phyloP scores from a whole-genome alignment of 64 coral and sea anemone genomes.

The Orbicella faveolata region DNA sequence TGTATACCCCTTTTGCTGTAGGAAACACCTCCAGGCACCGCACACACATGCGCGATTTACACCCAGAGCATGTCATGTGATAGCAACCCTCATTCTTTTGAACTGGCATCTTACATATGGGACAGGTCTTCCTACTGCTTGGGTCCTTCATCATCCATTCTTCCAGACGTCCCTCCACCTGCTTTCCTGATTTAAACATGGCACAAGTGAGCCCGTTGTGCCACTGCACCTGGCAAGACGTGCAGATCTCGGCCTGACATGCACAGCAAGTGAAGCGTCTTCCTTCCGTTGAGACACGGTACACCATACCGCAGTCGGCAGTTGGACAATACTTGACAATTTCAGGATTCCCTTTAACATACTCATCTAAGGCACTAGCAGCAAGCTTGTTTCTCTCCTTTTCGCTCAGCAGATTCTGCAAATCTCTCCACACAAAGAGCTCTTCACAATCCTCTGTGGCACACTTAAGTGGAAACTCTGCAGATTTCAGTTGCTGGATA shows the following conservation, averaged over 20 bases:
- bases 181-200: slow-evolving; percentile 61
- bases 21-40: slow-evolving; percentile 56
- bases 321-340: slow-evolving; percentile 74
- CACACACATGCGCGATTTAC: slow-evolving; percentile 67
- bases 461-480: slow-evolving; percentile 69
- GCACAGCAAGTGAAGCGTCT: slow-evolving; percentile 57
- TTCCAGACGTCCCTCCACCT: slow-evolving; percentile 40
- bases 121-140: slow-evolving; percentile 62
- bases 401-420: slow-evolving; percentile 54
- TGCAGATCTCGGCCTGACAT: slow-evolving; percentile 59
- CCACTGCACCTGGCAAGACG: slow-evolving; percentile 68
- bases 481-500: slow-evolving; percentile 54
- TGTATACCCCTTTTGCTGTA: slow-evolving; percentile 7
- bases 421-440: slow-evolving; percentile 47
- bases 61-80: slow-evolving; percentile 66
- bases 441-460: slow-evolving; percentile 55
- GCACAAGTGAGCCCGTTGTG: slow-evolving; percentile 68
- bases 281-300: slow-evolving; percentile 58
- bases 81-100: slow-evolving; percentile 77
- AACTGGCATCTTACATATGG: slow-evolving; percentile 49
- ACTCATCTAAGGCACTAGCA: slow-evolving; percentile 11
- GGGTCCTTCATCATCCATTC: slow-evolving; percentile 70
- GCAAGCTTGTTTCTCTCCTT: neutral
- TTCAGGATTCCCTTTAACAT: slow-evolving; percentile 11
- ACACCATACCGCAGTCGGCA: slow-evolving; percentile 80